These are phyloP conservation scores for Siphamia tubifer DNA, from an alignment of 2,113 vertebrate species.

Conservation along the genomic window DNA sequence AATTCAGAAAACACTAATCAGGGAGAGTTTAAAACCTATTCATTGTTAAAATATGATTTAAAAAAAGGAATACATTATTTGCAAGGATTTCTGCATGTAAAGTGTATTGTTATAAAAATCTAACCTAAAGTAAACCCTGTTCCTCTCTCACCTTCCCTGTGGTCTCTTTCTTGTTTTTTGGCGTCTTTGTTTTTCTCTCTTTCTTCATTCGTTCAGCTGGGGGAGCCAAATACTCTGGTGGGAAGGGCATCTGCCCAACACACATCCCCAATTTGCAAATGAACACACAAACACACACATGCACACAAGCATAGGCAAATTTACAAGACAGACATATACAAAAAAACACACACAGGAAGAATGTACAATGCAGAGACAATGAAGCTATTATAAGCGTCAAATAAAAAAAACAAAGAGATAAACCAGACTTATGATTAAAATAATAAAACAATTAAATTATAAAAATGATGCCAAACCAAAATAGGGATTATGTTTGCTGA, in stretches of 20 bases:
- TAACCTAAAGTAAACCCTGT: not conserved
- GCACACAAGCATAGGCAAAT: slow-evolving; percentile 30
- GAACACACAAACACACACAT: slow-evolving; percentile 52
- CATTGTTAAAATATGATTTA: too few species aligned
- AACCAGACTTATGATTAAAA: slow-evolving; percentile 51
- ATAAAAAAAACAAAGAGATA: slow-evolving; percentile 43
- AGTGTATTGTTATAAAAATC: not conserved
- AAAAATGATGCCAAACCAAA: slow-evolving; percentile 58
- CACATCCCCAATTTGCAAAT: slow-evolving; percentile 58
- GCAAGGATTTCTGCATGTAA: too few species aligned
- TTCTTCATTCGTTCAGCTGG: slow-evolving; percentile 83
- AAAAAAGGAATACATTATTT: too few species aligned
- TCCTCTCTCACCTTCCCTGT: slow-evolving; percentile 83
- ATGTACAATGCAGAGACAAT: slow-evolving; percentile 62
- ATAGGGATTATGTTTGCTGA: slow-evolving; percentile 34
- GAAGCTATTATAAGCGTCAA: slow-evolving; percentile 30
- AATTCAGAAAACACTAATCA: not conserved
- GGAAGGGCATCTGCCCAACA: slow-evolving; percentile 83
- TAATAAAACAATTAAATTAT: slow-evolving; percentile 26
- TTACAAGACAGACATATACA: slow-evolving; percentile 37
- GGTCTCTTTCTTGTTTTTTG: slow-evolving; percentile 82
- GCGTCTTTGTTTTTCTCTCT: slow-evolving; percentile 83
- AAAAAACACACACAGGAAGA: slow-evolving; percentile 53
- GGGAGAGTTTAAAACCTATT: not conserved
- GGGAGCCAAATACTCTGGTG: slow-evolving; percentile 84